Base-by-base conservation (phyloP, 2,797 vertebrate species). In the Chiroxiphia lanceolata region DNA sequence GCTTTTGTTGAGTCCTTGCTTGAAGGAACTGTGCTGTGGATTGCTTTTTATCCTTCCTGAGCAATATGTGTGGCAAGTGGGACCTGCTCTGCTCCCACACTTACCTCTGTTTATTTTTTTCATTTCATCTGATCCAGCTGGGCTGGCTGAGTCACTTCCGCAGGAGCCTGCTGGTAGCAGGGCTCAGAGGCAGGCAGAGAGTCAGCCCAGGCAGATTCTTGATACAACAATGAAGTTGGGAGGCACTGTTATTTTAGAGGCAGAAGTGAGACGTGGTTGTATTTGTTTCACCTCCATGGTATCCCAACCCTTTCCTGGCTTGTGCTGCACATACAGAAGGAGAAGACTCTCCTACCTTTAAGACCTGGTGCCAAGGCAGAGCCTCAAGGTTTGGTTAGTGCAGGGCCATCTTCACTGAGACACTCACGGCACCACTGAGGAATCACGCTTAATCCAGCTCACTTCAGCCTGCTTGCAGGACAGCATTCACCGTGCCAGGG, bases 101-200 rank as follows among this genome's bases (percentile, higher is more conserved):
- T 69, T 68, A 27, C 34, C 63, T 91, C 77, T 67, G 42, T 65
- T 69, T 31, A 59, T 91, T 38, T 67, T 83, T 89, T 83, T 76
- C 33, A 27, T 56, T 69, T 83, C 25, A 13, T 48, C 59, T 44
- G 22, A 69, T 82, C 38, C 64, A 80, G 54, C 68, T 64, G 64
- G 64, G 53, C 44, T 75, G 51, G 8, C 63, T 91, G 69, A 92
- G 74, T 80, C 74, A 36, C 78, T 80, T 87, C 40, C 29, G 25
- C 3, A 2, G 63, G 17, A 76, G 17, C 48, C 23, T 54, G 44
- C 57, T 63, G 42, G 44, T 38, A 34, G 42, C 25, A 23, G 67
- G 56, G 42, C 67, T 61, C 13, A 10, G 47, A 95, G 59, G 15
- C 50, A 13, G 34, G 48, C 22, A 23, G 38, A 36, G 40, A 68